Conservation (phyloP, 2,113 vertebrate species). For the Lepisosteus osseus region DNA sequence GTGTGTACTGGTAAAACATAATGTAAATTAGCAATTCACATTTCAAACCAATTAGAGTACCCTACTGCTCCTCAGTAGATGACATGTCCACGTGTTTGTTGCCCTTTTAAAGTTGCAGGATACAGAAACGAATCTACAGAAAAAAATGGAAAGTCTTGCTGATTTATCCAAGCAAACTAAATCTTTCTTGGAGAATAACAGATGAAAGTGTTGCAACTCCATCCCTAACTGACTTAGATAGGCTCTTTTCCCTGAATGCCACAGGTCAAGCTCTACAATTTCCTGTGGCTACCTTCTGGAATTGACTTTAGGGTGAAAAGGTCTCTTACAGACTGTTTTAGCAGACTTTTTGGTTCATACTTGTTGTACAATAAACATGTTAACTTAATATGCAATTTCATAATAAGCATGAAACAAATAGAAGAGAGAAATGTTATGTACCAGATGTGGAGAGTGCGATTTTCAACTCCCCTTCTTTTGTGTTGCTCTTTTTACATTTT, state of each 20-base stretch:
- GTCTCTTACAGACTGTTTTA: constrained; percentile 27
- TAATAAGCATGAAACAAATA: constrained; percentile 15
- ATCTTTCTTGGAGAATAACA: constrained; percentile 22
- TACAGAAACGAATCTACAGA: constrained; percentile 2
- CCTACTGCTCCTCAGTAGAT: too few species aligned
- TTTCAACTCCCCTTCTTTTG: too few species aligned
- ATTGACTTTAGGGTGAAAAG: constrained; percentile 45
- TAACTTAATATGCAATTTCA: constrained; percentile 13
- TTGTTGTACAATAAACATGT: constrained; percentile 27
- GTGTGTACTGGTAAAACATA: too few species aligned
- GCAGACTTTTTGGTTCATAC: constrained; percentile 10
- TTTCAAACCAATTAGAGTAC: too few species aligned
- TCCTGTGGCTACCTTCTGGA: constrained; percentile 59
- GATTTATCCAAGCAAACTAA: constrained; percentile 12
- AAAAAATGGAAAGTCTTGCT: neutral
- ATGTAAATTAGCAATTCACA: too few species aligned
- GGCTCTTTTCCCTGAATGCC: constrained; percentile 37
- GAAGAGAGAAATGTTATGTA: too few species aligned
- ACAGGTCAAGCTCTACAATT: constrained; percentile 65
- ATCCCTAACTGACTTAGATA: constrained; percentile 33
- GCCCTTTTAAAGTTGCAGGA: too few species aligned
- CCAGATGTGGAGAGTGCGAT: too few species aligned
- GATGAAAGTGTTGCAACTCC: constrained; percentile 38
- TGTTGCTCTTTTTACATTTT: too few species aligned
- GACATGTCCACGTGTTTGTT: too few species aligned